These are phyloP conservation scores for Drosophila helvetica DNA, from an alignment of 2,888 invertebrate species.

Conservation along the genomic window DNA sequence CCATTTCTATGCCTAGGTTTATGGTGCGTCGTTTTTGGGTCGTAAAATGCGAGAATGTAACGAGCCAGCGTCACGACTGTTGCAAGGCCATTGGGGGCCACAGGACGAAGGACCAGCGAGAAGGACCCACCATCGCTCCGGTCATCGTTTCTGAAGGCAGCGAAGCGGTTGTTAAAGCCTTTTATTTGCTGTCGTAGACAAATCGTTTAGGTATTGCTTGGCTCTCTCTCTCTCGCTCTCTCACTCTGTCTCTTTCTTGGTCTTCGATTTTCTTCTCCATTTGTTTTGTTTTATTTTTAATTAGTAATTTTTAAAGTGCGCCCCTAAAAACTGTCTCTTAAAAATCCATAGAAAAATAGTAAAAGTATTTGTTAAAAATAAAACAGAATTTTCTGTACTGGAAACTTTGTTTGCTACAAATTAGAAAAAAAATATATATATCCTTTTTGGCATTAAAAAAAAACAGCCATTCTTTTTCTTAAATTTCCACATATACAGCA, in stretches of 20 bases:
- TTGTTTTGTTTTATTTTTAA: constrained; percentile 51
- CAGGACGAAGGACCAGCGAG: neutral
- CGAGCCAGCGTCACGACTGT: constrained; percentile 58
- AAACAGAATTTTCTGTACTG: no score
- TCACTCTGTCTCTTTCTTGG: no score
- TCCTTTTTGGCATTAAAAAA: no score
- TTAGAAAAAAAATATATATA: no score
- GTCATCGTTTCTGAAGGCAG: neutral
- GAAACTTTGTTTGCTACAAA: no score
- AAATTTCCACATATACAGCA: neutral
- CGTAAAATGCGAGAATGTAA: constrained; percentile 74
- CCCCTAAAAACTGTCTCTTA: constrained; percentile 14
- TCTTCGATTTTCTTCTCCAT: neutral
- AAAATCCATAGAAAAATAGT: constrained; percentile 23
- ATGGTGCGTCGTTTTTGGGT: constrained; percentile 39
- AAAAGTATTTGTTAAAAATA: neutral
- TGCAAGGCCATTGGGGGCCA: neutral
- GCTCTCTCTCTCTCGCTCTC: no score
- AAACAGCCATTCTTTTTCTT: no score
- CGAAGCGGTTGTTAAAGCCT: constrained; percentile 63
- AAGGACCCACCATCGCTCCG: neutral
- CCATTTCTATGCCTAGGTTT: constrained; percentile 45
- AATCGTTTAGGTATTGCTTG: constrained; percentile 56
- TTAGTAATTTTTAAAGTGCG: constrained; percentile 59
- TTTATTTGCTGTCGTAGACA: constrained; percentile 52